Evolutionary conservation across 2,888 invertebrate genomes (phyloP).

Genomic region (Linnaemya tessellans): DNA sequence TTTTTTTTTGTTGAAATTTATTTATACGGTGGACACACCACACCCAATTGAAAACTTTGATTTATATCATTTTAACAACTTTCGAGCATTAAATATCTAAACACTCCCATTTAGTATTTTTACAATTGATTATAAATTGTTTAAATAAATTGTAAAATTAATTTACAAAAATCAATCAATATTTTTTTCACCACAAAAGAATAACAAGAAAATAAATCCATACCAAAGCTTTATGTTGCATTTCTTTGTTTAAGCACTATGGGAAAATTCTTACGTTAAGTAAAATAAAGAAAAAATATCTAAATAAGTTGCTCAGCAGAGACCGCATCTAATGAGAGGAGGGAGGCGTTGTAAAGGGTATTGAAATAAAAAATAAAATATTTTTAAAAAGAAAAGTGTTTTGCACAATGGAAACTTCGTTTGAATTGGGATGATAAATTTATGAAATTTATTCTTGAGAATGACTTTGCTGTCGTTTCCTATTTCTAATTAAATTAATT

Average conservation of each 20-base stretch:
- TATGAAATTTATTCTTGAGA: no score
- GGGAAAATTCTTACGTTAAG: neutral
- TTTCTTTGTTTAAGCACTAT: neutral
- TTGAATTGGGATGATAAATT: no score
- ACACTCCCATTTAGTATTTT: constrained; percentile 49
- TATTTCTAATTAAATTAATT: no score
- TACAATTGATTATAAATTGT: constrained; percentile 37
- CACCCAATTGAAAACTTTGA: constrained; percentile 52
- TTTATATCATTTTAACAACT: constrained; percentile 44
- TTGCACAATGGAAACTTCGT: no score
- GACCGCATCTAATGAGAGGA: no score
- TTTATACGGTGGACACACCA: constrained; percentile 41
- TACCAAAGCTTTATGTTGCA: neutral
- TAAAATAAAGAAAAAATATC: no score
- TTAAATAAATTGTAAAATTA: constrained; percentile 51
- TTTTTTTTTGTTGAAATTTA: constrained; percentile 5
- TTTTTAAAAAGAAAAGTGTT: no score
- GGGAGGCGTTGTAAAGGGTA: no score
- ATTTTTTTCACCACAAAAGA: neutral
- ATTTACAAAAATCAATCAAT: constrained; percentile 58
- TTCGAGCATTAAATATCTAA: constrained; percentile 7
- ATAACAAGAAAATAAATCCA: neutral
- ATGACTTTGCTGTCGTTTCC: no score
- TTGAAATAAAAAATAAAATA: no score
- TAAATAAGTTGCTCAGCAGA: no score